Percentiles rank a stretch among this genome's conserved stretches.
phyloP scores from a whole-genome alignment of 1,140 invertebrate genomes.

The Drosophila santomea region DNA sequence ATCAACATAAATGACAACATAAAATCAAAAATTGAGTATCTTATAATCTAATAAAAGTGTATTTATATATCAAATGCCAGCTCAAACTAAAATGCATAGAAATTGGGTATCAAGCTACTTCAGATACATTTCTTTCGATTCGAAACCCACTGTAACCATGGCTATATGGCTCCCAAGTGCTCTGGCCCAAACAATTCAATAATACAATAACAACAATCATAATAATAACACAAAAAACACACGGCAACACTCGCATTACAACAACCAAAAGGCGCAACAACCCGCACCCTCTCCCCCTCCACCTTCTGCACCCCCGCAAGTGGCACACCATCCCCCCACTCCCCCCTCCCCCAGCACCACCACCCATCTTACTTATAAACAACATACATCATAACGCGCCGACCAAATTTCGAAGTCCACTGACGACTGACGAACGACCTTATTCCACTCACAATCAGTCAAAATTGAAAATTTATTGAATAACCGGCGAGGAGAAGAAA shows the following conservation, averaged over 20 bases:
- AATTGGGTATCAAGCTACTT: too few species aligned
- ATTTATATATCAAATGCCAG: too few species aligned
- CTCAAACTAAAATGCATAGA: too few species aligned
- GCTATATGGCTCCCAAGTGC: conserved; percentile 60
- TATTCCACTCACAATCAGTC: conserved; percentile 84
- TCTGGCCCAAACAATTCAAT: conserved; percentile 83
- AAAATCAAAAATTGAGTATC: too few species aligned
- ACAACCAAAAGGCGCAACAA: conserved; percentile 62
- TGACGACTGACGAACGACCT: conserved; percentile 78
- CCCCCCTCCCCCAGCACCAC: too few species aligned
- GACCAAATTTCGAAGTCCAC: conserved; percentile 41
- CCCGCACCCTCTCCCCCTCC: conserved; percentile 7
- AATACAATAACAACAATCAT: conserved; percentile 84
- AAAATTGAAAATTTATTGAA: conserved; percentile 85
- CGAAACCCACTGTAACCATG: conserved; percentile 41
- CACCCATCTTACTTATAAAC: conserved; percentile 42
- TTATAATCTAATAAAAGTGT: too few species aligned
- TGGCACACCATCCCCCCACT: neutral
- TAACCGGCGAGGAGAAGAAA: conserved; percentile 52
- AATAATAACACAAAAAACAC: conserved; percentile 82
- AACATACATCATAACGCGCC: conserved; percentile 80
- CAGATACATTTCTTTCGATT: too few species aligned
- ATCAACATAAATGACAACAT: too few species aligned
- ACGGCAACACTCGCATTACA: conserved; percentile 60
- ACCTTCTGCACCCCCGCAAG: conserved; percentile 12